Conservation (phyloP, 2,797 vertebrate species). For the Ctenopoma kingsleyae region DNA sequence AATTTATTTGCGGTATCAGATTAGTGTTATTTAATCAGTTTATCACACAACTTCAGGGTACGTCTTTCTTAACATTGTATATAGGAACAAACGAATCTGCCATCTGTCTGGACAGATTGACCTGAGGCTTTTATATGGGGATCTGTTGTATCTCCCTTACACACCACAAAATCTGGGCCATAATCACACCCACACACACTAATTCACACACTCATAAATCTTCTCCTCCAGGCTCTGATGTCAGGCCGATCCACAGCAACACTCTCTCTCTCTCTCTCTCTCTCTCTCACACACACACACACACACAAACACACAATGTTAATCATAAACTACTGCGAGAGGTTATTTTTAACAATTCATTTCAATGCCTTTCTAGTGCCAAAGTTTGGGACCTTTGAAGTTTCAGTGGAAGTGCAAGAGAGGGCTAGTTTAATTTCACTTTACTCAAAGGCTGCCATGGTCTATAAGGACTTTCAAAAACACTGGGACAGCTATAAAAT, state of each 20-base stretch:
- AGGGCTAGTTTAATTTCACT: constrained; percentile 61
- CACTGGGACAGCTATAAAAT: constrained; percentile 58
- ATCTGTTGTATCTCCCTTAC: constrained; percentile 47
- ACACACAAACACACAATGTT: constrained; percentile 37
- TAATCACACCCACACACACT: constrained; percentile 68
- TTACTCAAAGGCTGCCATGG: constrained; percentile 48
- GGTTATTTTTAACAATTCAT: constrained; percentile 70
- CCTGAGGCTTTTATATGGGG: constrained; percentile 29
- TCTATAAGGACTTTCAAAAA: constrained; percentile 47
- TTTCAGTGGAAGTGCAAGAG: constrained; percentile 58
- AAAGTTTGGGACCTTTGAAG: constrained; percentile 67
- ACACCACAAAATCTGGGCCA: constrained; percentile 59
- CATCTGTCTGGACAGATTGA: constrained; percentile 23
- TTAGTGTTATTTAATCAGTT: neutral
- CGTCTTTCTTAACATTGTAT: neutral
- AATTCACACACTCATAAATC: constrained; percentile 72
- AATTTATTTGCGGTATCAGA: constrained; percentile 3
- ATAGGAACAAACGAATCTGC: neutral
- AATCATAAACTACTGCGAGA: constrained; percentile 47
- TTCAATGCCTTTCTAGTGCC: constrained; percentile 55
- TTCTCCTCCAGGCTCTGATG: constrained; percentile 51
- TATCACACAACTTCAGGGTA: neutral
- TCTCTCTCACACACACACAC: constrained; percentile 15
- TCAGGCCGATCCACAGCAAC: constrained; percentile 29
- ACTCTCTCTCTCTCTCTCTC: constrained; percentile 17